A percentile compares a stretch with the other conserved stretches of the same genome.
phyloP scores from a whole-genome alignment of 2,113 vertebrate species.

The Rousettus leschenaultii region DNA sequence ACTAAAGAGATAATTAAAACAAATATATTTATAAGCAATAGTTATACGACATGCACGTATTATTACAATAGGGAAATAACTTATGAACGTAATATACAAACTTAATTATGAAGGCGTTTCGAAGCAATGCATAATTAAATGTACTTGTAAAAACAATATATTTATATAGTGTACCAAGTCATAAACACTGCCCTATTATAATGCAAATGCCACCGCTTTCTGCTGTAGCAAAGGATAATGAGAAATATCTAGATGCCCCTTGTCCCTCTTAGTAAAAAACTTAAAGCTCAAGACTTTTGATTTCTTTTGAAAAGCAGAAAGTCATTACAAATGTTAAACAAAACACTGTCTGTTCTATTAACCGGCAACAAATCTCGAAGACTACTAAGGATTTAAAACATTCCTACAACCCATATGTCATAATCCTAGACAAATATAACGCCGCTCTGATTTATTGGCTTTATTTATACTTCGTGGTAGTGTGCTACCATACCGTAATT shows the following conservation, averaged over 20 bases:
- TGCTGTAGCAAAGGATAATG: constrained; percentile 25
- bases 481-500: constrained; percentile 38
- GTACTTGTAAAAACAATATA: constrained; percentile 75
- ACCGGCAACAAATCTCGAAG: constrained; percentile 32
- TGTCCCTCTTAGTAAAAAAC: neutral
- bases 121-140: constrained; percentile 81
- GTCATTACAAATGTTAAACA: constrained; percentile 59
- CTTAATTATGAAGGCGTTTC: constrained; percentile 78
- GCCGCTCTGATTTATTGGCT: constrained; percentile 37
- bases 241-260: neutral
- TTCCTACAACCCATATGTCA: constrained; percentile 45
- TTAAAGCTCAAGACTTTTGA: constrained; percentile 17
- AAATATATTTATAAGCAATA: constrained; percentile 74
- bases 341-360: constrained; percentile 51
- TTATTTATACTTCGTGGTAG: constrained; percentile 47
- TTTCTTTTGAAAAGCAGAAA: constrained; percentile 51
- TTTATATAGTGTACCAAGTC: constrained; percentile 72
- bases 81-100: constrained; percentile 73
- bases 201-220: constrained; percentile 55
- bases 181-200: constrained; percentile 59
- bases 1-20: constrained; percentile 77
- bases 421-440: neutral
- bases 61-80: constrained; percentile 71
- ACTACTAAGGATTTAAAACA: constrained; percentile 20
- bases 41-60: constrained; percentile 67